Base-by-base conservation (phyloP, 1,140 invertebrate genomes). In the Muscidifurax raptorellus region DNA sequence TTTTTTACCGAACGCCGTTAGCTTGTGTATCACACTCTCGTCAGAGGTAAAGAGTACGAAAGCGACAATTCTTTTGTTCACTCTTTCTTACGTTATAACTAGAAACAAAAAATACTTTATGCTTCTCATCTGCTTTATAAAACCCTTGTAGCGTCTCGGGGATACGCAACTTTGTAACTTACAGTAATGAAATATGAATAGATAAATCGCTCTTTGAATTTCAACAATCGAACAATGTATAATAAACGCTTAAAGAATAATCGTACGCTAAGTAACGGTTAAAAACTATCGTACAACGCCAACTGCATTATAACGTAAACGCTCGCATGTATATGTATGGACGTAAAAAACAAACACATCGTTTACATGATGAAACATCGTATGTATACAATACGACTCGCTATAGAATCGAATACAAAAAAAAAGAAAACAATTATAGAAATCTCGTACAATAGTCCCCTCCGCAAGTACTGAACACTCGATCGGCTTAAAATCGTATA, bases 121-220 rank as follows among this genome's bases (percentile, higher is more conserved):
- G 32, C 66, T 83, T 69, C 66, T 36, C n/a, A 0, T 28, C 0
- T 77, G 2, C 22, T 28, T 44, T 44, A 66, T 76, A 52, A 72
- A 5, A 47, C 40, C n/a, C 27, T 1, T 15, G 15, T 27, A 1
- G 25, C 30, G 25, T 71, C 13, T 10, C 44, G 44, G 13, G 44
- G 44, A 47, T 10, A 36, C 7, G 47, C 78, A 80, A 80, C 27
- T 15, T 52, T 64, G 52, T 80, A 85, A 77, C 22, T 59, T 36
- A 81, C 28, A 44, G 0, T 76, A 80, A 85, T 69, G n/a, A 85
- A 85, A 80, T 80, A 28, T 81, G 75, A n/a, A 84, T 44, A 52
- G 78, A 85, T 85, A 85, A 81, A 85, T 76, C 64, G 72, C 79
- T 85, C 83, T 85, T 75, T 30, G 4, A 84, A 79, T 77, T 80